Base-by-base conservation (phyloP, 2,888 invertebrate species). In the Margaritifera margaritifera region DNA sequence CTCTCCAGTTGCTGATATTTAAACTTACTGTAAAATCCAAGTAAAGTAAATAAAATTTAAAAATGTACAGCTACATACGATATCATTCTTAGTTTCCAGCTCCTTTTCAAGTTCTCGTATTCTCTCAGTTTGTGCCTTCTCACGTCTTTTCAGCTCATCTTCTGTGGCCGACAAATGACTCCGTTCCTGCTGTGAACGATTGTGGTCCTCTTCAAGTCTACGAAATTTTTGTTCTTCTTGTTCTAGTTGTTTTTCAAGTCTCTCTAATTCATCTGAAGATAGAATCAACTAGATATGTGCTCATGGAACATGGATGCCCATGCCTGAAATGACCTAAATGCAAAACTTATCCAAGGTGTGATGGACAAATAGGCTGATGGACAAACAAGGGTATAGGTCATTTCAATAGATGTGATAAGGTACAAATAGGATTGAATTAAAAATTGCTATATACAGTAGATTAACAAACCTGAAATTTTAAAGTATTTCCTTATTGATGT, bases 81-180 rank as follows among this genome's bases (percentile, higher is more conserved):
- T 64, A 62, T 87, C 86, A 72, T 86, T 82, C 65, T 87, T 89
- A 6, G 87, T 84, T n/a, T 81, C 71, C 18, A 89, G 67, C 62
- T 88, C 86, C 55, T 80, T 71, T 69, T 86, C 84, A 64, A 87
- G 63, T 52, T 86, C 84, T 54, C 81, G 75, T 24, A 88, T 63
- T 50, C 78, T 66, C 8, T 81, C 78, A 62, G 76, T 69, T 15
- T 78, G 66, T 55, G 70, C 58, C 57, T 73, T 78, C 58, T 85
- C 80, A 58, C 80, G 78, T 6, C 80, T 74, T 64, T 75, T 66
- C 50, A 80, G 54, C 66, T 82, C 79, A 22, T 80, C 78, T 57
- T 77, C 80, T 0, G 73, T 77, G 11, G 72, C 74, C 53, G 80
- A 80, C 31, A 73, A 63, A 56, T 81, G 78, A 4, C 80, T 80